Percentiles rank a stretch among this genome's conserved stretches.
These are phyloP conservation scores for Apodemia zela DNA, from an alignment of 2,888 invertebrate species.

Conservation along the genomic window DNA sequence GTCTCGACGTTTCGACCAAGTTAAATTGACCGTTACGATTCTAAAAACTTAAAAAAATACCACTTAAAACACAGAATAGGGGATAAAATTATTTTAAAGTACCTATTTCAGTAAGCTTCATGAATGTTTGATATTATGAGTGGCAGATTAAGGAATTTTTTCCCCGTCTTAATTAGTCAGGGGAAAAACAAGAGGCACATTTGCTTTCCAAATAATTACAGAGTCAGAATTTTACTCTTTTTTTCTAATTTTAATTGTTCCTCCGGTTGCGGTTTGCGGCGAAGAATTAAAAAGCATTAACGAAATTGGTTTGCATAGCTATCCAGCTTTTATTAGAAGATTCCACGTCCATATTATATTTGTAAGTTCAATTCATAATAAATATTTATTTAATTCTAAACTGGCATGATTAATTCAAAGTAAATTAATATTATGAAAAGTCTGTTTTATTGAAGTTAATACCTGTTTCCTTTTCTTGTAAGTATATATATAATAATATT, in stretches of 20 bases:
- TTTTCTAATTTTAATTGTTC: slow-evolving; percentile 50
- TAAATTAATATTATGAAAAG: too few relatives aligned
- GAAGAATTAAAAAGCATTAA: slow-evolving; percentile 73
- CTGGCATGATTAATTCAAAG: too few relatives aligned
- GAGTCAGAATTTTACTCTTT: slow-evolving; percentile 36
- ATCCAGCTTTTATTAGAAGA: slow-evolving; percentile 40
- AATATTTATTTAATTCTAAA: too few relatives aligned
- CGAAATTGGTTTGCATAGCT: slow-evolving; percentile 62
- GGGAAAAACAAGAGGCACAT: slow-evolving; percentile 77
- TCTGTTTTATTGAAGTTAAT: too few relatives aligned
- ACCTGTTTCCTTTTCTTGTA: too few relatives aligned
- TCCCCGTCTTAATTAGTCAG: slow-evolving; percentile 75
- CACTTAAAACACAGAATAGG: slow-evolving; percentile 34
- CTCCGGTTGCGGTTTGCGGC: slow-evolving; percentile 57
- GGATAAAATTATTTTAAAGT: slow-evolving; percentile 37
- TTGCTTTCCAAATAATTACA: slow-evolving; percentile 77
- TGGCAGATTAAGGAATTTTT: slow-evolving; percentile 59
- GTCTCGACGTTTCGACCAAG: too few relatives aligned
- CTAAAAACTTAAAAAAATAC: slow-evolving; percentile 38
- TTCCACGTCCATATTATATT: neutral
- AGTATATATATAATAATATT: too few relatives aligned
- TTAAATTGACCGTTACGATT: too few relatives aligned
- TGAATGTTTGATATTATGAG: slow-evolving; percentile 71
- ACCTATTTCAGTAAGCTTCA: slow-evolving; percentile 51
- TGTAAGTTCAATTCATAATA: too few relatives aligned